A percentile compares a stretch with the other conserved stretches of the same genome.
These are phyloP conservation scores for Echeneis naucrates DNA, from an alignment of 2,797 vertebrate species.

Conservation along the genomic window DNA sequence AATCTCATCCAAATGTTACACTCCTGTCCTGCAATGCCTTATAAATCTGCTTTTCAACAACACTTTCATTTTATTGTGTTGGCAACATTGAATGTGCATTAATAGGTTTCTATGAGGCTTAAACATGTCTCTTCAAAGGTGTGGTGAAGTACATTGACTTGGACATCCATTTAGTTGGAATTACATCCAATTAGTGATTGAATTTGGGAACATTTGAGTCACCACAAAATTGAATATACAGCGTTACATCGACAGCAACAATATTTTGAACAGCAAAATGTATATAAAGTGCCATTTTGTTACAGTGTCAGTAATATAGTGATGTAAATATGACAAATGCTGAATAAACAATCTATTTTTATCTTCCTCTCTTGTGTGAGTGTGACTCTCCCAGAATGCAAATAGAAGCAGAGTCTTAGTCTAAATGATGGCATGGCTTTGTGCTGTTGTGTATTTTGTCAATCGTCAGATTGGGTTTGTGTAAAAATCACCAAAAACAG, in stretches of 20 bases:
- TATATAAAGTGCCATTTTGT: slow-evolving; percentile 24
- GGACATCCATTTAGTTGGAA: too few species aligned
- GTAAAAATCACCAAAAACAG: slow-evolving; percentile 5
- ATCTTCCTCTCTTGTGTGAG: slow-evolving; percentile 15
- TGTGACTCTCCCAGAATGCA: background rate
- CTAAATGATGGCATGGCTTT: background rate
- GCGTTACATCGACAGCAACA: slow-evolving; percentile 5
- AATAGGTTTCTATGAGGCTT: slow-evolving; percentile 1
- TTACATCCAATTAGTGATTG: fast-evolving
- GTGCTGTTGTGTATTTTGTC: background rate
- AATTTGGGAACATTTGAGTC: background rate
- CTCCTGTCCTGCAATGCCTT: background rate
- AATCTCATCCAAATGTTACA: slow-evolving; percentile 1
- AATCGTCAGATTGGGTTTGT: background rate
- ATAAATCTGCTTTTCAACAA: background rate
- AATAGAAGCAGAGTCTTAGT: slow-evolving; percentile 1
- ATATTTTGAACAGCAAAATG: slow-evolving; percentile 5
- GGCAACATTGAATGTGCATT: background rate
- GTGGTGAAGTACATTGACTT: background rate
- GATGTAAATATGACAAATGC: slow-evolving; percentile 56
- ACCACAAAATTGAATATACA: background rate
- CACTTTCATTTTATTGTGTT: background rate
- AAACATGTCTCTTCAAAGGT: background rate
- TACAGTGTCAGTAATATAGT: slow-evolving; percentile 13
- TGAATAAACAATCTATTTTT: slow-evolving; percentile 73